Evolutionary conservation across 2,113 vertebrate genomes (phyloP).

Genomic region (Rana temporaria): DNA sequence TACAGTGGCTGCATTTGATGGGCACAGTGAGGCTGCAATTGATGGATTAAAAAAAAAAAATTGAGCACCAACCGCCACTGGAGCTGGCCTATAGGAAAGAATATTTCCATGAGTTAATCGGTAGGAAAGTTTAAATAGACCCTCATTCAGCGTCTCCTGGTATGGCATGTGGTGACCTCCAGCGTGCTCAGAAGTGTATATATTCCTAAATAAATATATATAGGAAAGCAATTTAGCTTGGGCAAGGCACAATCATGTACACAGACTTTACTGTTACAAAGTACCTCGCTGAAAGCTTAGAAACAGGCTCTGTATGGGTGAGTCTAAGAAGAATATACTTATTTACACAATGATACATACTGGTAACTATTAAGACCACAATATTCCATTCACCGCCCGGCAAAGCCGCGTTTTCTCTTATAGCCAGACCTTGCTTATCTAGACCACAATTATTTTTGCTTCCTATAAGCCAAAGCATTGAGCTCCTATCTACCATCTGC

Average conservation of each 20-base stretch:
- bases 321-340: not conserved
- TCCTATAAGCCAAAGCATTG: constrained; percentile 59
- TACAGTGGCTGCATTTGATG: no score
- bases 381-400: constrained; percentile 17
- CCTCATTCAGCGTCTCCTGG: no score
- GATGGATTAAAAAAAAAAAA: no score
- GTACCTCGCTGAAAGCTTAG: not conserved
- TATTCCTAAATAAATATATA: not conserved
- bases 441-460: not conserved
- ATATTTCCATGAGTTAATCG: no score
- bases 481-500: constrained; percentile 54
- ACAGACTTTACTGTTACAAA: not conserved
- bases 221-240: no score
- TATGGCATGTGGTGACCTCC: no score
- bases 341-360: not conserved
- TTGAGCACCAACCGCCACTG: no score
- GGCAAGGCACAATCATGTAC: not conserved
- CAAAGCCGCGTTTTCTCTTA: constrained; percentile 48
- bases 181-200: no score
- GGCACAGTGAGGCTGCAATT: no score
- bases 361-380: not conserved
- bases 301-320: not conserved
- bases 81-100: no score
- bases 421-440: constrained; percentile 55
- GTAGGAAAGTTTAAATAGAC: no score